Conservation (phyloP, 1,140 invertebrate genomes). For the Melanaphis sacchari region DNA sequence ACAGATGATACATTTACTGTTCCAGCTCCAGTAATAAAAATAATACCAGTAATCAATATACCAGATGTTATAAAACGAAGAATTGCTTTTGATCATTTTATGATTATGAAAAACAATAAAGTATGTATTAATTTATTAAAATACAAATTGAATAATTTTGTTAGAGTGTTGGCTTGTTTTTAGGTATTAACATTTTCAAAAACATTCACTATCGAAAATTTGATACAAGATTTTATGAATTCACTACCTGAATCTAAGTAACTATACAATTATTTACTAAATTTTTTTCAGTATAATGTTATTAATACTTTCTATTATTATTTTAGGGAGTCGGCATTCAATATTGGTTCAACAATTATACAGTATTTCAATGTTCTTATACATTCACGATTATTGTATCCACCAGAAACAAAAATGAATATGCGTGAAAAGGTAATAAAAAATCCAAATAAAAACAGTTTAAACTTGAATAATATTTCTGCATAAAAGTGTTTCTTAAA, state of each 20-base stretch:
- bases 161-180: background rate
- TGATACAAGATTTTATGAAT: background rate
- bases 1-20: background rate
- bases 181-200: background rate
- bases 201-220: background rate
- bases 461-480: background rate
- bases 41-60: background rate
- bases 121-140: background rate
- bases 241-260: background rate
- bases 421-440: background rate
- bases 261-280: background rate
- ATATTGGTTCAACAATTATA: background rate
- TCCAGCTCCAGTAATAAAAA: slow-evolving; percentile 35
- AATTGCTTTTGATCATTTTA: slow-evolving; percentile 20
- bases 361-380: slow-evolving; percentile 31
- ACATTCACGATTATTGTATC: background rate
- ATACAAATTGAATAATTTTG: background rate
- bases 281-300: background rate
- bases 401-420: background rate
- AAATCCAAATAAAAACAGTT: background rate
- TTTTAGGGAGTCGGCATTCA: background rate
- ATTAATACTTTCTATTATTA: background rate
- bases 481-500: background rate
- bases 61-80: background rate
- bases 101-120: background rate